Conservation (phyloP, 2,113 vertebrate genomes). For the Meles meles region DNA sequence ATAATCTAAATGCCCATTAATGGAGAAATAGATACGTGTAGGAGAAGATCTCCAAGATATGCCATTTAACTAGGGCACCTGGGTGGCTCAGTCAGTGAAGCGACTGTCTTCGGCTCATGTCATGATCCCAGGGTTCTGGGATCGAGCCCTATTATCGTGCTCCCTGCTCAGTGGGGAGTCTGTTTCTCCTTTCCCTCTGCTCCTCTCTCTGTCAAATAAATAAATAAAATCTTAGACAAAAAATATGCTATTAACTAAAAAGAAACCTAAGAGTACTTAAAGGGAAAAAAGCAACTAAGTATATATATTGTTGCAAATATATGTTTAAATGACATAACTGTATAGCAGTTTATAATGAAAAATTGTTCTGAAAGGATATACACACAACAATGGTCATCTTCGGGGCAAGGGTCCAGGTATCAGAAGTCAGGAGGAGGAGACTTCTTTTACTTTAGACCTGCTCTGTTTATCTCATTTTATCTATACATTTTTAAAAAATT, state of each 20-base stretch:
- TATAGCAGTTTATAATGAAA: not conserved
- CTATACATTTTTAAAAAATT: not conserved
- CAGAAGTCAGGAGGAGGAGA: not conserved
- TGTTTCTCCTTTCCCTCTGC: not conserved
- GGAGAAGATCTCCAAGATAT: not conserved
- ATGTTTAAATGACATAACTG: not conserved
- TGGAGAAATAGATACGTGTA: not conserved
- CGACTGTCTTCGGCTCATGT: not conserved
- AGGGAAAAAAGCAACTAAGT: not conserved
- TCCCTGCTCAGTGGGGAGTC: not conserved
- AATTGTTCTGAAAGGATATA: not conserved
- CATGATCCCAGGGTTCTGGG: not conserved
- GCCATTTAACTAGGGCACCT: not conserved
- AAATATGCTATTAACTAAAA: not conserved
- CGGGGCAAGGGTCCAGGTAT: not conserved
- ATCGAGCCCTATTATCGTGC: not conserved
- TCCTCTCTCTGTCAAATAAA: not conserved
- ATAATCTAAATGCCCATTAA: not conserved
- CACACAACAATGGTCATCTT: not conserved
- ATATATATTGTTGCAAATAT: not conserved
- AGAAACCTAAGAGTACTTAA: not conserved
- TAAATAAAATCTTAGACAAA: not conserved
- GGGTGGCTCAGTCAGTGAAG: not conserved
- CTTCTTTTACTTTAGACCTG: not conserved
- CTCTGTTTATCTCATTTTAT: not conserved